Percentiles rank a stretch among this genome's conserved stretches.
phyloP scores from a whole-genome alignment of 2,797 vertebrate genomes.

The Intellagama lesueurii region DNA sequence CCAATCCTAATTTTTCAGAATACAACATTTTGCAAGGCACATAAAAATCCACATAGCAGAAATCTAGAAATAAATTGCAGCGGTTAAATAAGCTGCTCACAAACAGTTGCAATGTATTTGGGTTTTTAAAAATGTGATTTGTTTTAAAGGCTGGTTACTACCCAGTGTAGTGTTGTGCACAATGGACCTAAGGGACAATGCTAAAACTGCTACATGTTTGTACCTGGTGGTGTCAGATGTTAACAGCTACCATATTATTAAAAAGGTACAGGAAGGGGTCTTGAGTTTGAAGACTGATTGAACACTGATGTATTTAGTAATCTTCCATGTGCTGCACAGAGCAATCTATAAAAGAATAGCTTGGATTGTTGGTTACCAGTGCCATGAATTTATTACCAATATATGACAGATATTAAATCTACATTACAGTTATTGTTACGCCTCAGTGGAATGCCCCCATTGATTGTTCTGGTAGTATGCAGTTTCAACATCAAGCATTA shows the following conservation, averaged over 20 bases:
- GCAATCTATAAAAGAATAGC: background rate
- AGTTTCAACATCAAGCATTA: background rate
- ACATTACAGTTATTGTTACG: background rate
- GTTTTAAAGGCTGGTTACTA: background rate
- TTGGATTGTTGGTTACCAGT: background rate
- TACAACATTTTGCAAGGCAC: slow-evolving; percentile 3
- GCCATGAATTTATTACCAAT: background rate
- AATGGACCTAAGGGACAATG: background rate
- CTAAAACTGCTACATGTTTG: background rate
- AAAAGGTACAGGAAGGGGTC: background rate
- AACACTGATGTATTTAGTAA: fast-evolving
- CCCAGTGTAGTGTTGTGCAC: too few relatives aligned
- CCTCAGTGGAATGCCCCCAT: background rate
- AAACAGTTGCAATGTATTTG: background rate
- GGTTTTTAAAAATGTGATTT: background rate
- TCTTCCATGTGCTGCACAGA: background rate
- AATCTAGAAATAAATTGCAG: background rate
- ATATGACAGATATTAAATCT: background rate
- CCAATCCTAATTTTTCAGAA: background rate
- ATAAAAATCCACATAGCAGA: slow-evolving; percentile 29
- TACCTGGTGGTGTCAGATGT: fast-evolving
- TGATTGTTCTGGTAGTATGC: background rate
- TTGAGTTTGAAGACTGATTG: background rate
- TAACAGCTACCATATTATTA: fast-evolving
- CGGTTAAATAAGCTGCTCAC: background rate